Base-by-base conservation (phyloP, 1,140 invertebrate genomes). In the Eueides isabella region DNA sequence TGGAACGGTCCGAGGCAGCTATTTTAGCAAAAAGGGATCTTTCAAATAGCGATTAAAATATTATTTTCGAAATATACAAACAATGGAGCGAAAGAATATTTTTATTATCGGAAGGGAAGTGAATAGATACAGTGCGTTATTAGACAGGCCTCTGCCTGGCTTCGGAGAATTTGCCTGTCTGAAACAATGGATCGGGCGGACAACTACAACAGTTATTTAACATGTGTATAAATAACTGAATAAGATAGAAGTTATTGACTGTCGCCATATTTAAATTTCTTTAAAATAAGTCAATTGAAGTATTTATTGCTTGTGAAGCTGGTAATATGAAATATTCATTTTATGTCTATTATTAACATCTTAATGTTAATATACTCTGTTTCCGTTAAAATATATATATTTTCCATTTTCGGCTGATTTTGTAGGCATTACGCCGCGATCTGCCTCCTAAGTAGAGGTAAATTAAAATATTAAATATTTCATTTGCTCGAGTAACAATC, bases 101-200 rank as follows among this genome's bases (percentile, higher is more conserved):
- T 86, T 86, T 88, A 90, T 83, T 90, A 90, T 92, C 88, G 77
- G 76, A 85, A 78, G 85, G 87, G 90, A 90, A 89, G 83, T 89
- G 82, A 86, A 90, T 85, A 91, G 87, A 90, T 91, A 90, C 79
- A 73, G 64, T 48, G 67, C 71, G 78, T 84, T 87, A 86, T 86
- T 85, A 84, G 74, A 63, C 63, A 81, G 64, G 61, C 61, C 61
- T 44, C 48, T 30, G 61, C 28, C 61, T 30, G 14, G 71, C 78
- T 86, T 86, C 86, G 75, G 69, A 41, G 86, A 88, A 88, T 80
- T 76, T 61, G 79, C 67, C 74, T 85, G 83, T 71, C 33, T 90
- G 81, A 87, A 88, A 91, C 87, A 89, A 89, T 83, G 41, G 81
- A 65, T 63, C 72, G 77, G 66, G 23, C 71, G 48, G 61, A 68